A percentile compares a stretch with the other conserved stretches of the same genome.
Evolutionary conservation across 2,797 vertebrate genomes (phyloP).

Genomic region (Glyptemys insculpta): DNA sequence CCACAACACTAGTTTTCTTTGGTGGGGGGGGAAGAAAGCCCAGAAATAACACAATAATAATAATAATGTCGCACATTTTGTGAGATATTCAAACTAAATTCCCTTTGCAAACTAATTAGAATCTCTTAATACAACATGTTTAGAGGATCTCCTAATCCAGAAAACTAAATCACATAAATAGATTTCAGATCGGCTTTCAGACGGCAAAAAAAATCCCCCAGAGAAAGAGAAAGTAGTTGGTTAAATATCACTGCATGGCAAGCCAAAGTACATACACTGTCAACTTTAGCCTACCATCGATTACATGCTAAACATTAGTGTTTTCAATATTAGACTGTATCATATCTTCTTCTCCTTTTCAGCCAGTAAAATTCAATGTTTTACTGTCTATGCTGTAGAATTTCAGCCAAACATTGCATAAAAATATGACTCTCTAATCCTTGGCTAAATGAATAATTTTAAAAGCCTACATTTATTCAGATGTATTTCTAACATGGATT

Average conservation of each 20-base stretch:
- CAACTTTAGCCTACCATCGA: neutral
- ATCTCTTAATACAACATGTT: slow-evolving; percentile 26
- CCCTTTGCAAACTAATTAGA: slow-evolving; percentile 47
- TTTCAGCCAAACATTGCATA: neutral
- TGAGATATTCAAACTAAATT: neutral
- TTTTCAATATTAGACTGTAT: neutral
- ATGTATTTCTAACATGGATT: neutral
- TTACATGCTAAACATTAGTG: neutral
- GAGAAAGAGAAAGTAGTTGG: neutral
- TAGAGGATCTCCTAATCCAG: slow-evolving; percentile 65
- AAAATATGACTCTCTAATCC: neutral
- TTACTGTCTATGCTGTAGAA: neutral
- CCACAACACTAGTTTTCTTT: neutral
- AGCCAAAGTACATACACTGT: neutral
- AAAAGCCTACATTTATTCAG: neutral
- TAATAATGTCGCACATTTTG: neutral
- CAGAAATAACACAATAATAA: neutral
- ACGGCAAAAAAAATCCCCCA: neutral
- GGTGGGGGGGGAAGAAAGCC: neutral
- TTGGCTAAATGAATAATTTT: neutral
- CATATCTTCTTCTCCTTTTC: neutral
- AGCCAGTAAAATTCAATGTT: neutral
- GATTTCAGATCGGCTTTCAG: slow-evolving; percentile 58
- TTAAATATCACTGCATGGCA: neutral
- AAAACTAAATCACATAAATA: slow-evolving; percentile 60